Evolutionary conservation across 1,140 invertebrate species (phyloP), one percentile per base, ranked within the genome.

Genomic region (Aphis craccivora): DNA sequence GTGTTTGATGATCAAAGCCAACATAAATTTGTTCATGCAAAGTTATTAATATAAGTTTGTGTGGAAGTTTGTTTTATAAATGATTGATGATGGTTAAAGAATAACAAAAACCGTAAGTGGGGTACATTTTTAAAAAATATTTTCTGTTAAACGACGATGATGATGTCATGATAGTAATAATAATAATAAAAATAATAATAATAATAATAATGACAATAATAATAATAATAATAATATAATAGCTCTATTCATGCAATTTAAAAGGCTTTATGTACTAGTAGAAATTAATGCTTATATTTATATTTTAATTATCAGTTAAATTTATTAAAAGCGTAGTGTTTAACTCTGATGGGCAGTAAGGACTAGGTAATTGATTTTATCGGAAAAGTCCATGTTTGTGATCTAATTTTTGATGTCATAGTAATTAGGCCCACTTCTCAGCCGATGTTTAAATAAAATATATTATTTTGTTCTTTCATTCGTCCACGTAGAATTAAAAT

Each of bases 311-410:
- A 90, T 67, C 25, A 23, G 45, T 91, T 81, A 51, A 83, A 83
- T 83, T 45, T 81, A 83, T 93, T 84, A 93, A 93, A 93, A 93
- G 91, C 91, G 91, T 93, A 93, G 91, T 93, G 91, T 93, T 93
- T 86, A 93, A 55, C 81, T 93, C 45, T 92, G 90, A 81, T 51
- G 37, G 22, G 37, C 45, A 88, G 18, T 88, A 48, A 30, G n/a
- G 84, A 76, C 60, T 76, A 51, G 37, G 53, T n/a, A 45, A 43
- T 25, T n/a, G 89, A 67, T 90, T 25, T 60, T 67, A 30, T 90
- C 25, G 25, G 14, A 90, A 90, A 90, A 43, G 23, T 90, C 14
- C 37, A 40, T 60, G 45, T 55, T 25, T 43, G 40, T 4, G 60
- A 43, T 25, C 55, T 40, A 55, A 90, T 60, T 43, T 60, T 67